Conservation (phyloP, 2,113 vertebrate species). For the Dryoscopus gambensis region DNA sequence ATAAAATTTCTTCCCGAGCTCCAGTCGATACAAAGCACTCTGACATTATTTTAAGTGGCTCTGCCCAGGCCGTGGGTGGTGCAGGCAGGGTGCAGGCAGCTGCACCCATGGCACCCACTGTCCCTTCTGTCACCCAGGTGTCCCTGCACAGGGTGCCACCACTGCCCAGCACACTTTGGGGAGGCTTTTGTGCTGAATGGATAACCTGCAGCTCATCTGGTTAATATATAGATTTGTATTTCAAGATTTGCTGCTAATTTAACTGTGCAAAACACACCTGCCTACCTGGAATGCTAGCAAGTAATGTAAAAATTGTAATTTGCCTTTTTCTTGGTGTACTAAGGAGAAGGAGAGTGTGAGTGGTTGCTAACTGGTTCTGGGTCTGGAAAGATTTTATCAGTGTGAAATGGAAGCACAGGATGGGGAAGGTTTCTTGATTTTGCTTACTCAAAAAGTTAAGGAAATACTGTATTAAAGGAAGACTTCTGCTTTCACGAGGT, state of each 20-base stretch:
- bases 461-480: background rate
- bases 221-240: background rate
- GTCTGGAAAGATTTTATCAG: background rate
- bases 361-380: background rate
- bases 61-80: background rate
- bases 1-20: constrained; percentile 77
- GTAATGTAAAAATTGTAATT: background rate
- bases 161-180: background rate
- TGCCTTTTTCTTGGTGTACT: background rate
- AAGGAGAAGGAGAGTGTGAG: background rate
- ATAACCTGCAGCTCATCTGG: background rate
- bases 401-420: background rate
- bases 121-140: background rate
- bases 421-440: background rate
- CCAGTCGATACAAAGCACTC: constrained; percentile 3
- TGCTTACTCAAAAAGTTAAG: background rate
- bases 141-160: background rate
- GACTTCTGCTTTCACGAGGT: background rate
- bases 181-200: background rate
- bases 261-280: background rate
- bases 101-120: background rate
- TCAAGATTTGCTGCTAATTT: background rate
- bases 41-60: background rate
- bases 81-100: background rate
- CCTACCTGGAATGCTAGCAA: background rate